Evolutionary conservation across 2,888 invertebrate species (phyloP).

Genomic region (Athrips mouffetella): DNA sequence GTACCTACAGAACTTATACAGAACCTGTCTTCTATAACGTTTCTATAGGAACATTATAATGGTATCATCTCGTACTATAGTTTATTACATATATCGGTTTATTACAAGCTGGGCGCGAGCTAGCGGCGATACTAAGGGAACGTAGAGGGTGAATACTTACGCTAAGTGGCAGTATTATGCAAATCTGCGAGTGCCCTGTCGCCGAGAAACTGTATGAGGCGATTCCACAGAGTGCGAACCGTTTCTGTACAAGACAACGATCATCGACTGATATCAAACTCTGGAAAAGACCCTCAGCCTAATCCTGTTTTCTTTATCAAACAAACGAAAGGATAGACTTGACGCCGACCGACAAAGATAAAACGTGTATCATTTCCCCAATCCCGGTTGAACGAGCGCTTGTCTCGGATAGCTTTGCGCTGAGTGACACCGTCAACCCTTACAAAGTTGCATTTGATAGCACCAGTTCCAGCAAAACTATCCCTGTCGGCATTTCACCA

Average conservation of each 20-base stretch:
- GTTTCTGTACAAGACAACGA: background rate
- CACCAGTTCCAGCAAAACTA: conserved; percentile 1
- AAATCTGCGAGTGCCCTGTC: conserved; percentile 40
- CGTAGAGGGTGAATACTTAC: conserved; percentile 32
- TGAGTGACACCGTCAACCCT: background rate
- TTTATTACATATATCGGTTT: background rate
- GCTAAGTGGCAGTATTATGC: conserved; percentile 57
- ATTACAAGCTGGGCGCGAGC: background rate
- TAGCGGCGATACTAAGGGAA: background rate
- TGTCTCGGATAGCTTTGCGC: background rate
- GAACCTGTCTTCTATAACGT: no score
- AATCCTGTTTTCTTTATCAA: no score
- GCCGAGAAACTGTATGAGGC: conserved; percentile 20
- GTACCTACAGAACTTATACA: no score
- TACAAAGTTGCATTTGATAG: background rate
- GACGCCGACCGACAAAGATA: no score
- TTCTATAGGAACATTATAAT: no score
- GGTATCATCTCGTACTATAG: no score
- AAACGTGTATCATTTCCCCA: no score
- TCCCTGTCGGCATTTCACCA: background rate
- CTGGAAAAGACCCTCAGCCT: background rate
- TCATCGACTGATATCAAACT: background rate
- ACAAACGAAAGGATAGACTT: no score
- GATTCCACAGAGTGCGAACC: conserved; percentile 13
- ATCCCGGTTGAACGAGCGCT: background rate